Percentiles rank a stretch among this genome's conserved stretches.
Conservation (phyloP, 2,888 invertebrate genomes). For the Scelioninae gen. 1 region DNA sequence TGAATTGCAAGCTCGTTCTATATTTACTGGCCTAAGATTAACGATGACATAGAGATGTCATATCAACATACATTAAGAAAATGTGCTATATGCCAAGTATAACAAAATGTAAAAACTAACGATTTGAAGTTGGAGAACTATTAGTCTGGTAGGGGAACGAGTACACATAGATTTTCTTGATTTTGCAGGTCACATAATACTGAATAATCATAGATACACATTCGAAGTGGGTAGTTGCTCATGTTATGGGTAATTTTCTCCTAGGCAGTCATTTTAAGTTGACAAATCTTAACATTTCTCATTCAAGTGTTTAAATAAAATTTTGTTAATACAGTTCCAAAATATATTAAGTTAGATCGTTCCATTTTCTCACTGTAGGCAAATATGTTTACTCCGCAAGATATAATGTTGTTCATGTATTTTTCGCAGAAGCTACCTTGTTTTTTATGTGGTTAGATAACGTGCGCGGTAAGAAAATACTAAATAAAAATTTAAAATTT, state of each 20-base stretch:
- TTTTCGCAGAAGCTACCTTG: too few relatives aligned
- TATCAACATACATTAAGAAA: conserved; percentile 67
- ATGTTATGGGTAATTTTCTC: conserved; percentile 53
- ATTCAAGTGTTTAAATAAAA: too few relatives aligned
- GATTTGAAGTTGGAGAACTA: conserved; percentile 44
- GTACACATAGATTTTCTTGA: conserved; percentile 82
- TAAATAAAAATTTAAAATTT: too few relatives aligned
- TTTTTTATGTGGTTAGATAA: too few relatives aligned
- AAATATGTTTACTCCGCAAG: too few relatives aligned
- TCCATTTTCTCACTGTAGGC: too few relatives aligned
- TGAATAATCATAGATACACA: conserved; percentile 44
- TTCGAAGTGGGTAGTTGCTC: conserved; percentile 82
- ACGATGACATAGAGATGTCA: conserved; percentile 75
- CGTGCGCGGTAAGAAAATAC: too few relatives aligned
- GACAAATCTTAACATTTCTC: too few relatives aligned
- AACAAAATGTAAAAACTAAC: conserved; percentile 73
- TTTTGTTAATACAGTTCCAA: too few relatives aligned
- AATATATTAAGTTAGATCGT: too few relatives aligned
- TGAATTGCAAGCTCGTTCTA: conserved; percentile 75
- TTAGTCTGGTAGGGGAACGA: conserved; percentile 78
- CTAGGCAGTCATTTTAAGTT: too few relatives aligned
- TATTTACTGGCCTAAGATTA: conserved; percentile 76
- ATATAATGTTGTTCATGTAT: too few relatives aligned
- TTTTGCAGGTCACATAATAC: conserved; percentile 28
- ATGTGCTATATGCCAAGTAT: conserved; percentile 73